Conservation (phyloP, 2,888 invertebrate genomes). For the Parnassius mnemosyne region DNA sequence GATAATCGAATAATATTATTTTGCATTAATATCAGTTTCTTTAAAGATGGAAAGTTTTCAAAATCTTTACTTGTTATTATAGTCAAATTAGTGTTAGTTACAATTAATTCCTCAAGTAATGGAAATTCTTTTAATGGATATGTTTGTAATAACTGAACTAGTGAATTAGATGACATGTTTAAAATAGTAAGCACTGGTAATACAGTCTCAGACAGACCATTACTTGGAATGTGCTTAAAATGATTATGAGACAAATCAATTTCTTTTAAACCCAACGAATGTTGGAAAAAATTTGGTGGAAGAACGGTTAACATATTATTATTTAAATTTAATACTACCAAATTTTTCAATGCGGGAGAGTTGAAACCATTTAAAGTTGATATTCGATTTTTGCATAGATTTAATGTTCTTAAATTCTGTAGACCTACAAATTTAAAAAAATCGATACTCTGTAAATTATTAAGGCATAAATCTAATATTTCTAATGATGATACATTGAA, state of each 20-base stretch:
- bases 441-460: constrained; percentile 85
- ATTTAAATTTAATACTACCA: constrained; percentile 87
- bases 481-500: constrained; percentile 88
- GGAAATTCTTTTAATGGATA: constrained; percentile 86
- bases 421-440: constrained; percentile 88
- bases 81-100: constrained; percentile 88
- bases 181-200: constrained; percentile 86
- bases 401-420: constrained; percentile 86
- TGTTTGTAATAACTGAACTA: constrained; percentile 87
- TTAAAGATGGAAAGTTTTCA: constrained; percentile 88
- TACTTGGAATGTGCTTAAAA: constrained; percentile 88
- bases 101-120: constrained; percentile 89
- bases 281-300: constrained; percentile 90
- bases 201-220: constrained; percentile 87
- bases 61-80: constrained; percentile 92
- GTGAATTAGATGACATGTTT: constrained; percentile 91
- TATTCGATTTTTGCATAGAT: constrained; percentile 87
- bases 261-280: constrained; percentile 85
- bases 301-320: constrained; percentile 87
- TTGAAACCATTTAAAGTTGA: constrained; percentile 88
- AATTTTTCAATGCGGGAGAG: constrained; percentile 86
- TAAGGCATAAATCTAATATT: constrained; percentile 84
- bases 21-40: constrained; percentile 86
- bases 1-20: constrained; percentile 90
- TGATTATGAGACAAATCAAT: constrained; percentile 90